These are phyloP conservation scores for Semnornis frantzii DNA, from an alignment of 2,113 vertebrate genomes.

Conservation along the genomic window DNA sequence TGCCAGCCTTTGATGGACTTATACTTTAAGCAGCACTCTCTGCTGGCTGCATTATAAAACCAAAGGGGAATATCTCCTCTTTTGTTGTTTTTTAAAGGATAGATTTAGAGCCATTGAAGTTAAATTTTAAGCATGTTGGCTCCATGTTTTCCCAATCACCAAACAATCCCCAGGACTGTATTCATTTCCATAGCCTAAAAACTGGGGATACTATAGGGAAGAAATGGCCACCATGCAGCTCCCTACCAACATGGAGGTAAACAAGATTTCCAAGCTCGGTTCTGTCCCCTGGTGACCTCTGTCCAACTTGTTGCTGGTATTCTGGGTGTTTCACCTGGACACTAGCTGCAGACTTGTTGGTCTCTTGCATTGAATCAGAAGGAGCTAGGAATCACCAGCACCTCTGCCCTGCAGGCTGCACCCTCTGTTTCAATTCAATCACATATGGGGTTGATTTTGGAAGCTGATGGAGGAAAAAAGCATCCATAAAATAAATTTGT, in stretches of 20 bases:
- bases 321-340: not conserved
- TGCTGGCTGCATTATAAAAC: not conserved
- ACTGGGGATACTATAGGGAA: not conserved
- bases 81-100: not conserved
- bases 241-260: rapidly evolving
- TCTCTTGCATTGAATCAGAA: not conserved
- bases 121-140: not conserved
- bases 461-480: not conserved
- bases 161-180: not conserved
- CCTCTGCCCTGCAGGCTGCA: not conserved
- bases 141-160: not conserved
- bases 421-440: not conserved
- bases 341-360: not conserved
- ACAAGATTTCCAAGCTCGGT: rapidly evolving
- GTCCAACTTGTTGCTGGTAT: not conserved
- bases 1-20: slow-evolving; percentile 48
- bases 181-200: not conserved
- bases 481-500: rapidly evolving
- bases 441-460: not conserved
- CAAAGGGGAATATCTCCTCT: not conserved
- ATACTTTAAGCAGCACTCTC: not conserved
- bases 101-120: not conserved
- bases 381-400: not conserved
- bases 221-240: not conserved
- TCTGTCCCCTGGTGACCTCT: not conserved